Conservation (phyloP, 2,797 vertebrate species). For the Sternarchorhynchus goeldii region DNA sequence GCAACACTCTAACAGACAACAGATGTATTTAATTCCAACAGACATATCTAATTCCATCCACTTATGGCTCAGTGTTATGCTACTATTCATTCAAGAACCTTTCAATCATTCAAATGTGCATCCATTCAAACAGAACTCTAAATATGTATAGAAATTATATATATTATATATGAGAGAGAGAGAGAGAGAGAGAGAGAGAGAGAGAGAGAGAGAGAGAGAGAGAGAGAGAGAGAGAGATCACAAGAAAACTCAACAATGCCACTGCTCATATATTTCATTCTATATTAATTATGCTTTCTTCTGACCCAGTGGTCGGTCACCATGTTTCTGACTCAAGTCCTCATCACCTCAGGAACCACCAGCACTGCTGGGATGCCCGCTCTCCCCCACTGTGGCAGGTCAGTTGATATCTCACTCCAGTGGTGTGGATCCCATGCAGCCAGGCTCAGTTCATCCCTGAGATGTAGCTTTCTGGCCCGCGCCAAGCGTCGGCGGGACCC, state of each 20-base stretch:
- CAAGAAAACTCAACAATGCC: constrained; percentile 16
- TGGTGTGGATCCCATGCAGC: constrained; percentile 37
- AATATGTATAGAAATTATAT: constrained; percentile 22
- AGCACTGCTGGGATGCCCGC: constrained; percentile 9
- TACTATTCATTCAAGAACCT: constrained; percentile 33
- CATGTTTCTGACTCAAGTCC: constrained; percentile 17
- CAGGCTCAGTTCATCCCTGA: constrained; percentile 52
- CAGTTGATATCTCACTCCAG: constrained; percentile 33
- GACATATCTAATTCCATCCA: constrained; percentile 1
- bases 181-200: constrained; percentile 8
- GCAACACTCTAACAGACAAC: constrained; percentile 15
- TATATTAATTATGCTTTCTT: constrained; percentile 18
- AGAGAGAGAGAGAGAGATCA: constrained; percentile 15
- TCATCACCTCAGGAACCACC: constrained; percentile 5
- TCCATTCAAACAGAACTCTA: constrained; percentile 1
- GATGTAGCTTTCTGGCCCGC: constrained; percentile 31
- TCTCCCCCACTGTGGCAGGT: constrained; percentile 17
- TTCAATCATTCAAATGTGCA: background rate
- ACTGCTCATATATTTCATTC: constrained; percentile 21
- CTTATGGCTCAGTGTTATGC: constrained; percentile 35
- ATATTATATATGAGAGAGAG: background rate
- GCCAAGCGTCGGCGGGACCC: constrained; percentile 3
- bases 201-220: too few relatives aligned
- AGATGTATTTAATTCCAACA: background rate
- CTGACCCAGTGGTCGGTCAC: constrained; percentile 13